phyloP scores from a whole-genome alignment of 2,113 vertebrate genomes.

The Takifugu flavidus region DNA sequence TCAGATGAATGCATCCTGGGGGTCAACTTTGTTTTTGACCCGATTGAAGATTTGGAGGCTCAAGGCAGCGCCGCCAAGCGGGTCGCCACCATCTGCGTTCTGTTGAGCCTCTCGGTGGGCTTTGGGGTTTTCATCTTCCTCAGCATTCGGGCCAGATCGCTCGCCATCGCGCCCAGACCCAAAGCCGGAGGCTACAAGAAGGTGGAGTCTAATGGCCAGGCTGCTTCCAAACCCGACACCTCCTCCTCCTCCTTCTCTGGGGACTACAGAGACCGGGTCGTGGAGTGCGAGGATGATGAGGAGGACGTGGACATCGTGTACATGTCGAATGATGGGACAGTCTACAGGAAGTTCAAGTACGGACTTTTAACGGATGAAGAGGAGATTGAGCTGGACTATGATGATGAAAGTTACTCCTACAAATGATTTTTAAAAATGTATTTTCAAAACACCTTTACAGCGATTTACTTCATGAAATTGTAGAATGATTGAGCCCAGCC shows the following conservation, averaged over 20 bases:
- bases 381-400: conserved; percentile 87
- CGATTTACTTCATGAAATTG: background rate
- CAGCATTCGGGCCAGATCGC: conserved; percentile 57
- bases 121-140: conserved; percentile 73
- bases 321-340: conserved; percentile 88
- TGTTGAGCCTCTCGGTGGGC: conserved; percentile 74
- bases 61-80: conserved; percentile 51
- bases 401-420: conserved; percentile 87
- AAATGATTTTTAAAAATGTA: conserved; percentile 61
- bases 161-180: background rate
- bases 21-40: conserved; percentile 47
- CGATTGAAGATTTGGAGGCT: conserved; percentile 25
- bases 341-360: conserved; percentile 90
- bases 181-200: conserved; percentile 79
- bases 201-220: conserved; percentile 62
- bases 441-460: background rate
- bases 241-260: conserved; percentile 53
- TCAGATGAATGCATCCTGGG: conserved; percentile 81
- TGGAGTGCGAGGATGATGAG: conserved; percentile 57
- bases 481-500: background rate
- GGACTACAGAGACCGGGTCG: conserved; percentile 80
- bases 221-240: conserved; percentile 33
- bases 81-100: conserved; percentile 57
- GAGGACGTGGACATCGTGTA: conserved; percentile 88
- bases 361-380: conserved; percentile 82